Evolutionary conservation across 30 jellyfish, hydroid and myxozoan species (phyloP).

Genomic region (Hydractinia echinata): DNA sequence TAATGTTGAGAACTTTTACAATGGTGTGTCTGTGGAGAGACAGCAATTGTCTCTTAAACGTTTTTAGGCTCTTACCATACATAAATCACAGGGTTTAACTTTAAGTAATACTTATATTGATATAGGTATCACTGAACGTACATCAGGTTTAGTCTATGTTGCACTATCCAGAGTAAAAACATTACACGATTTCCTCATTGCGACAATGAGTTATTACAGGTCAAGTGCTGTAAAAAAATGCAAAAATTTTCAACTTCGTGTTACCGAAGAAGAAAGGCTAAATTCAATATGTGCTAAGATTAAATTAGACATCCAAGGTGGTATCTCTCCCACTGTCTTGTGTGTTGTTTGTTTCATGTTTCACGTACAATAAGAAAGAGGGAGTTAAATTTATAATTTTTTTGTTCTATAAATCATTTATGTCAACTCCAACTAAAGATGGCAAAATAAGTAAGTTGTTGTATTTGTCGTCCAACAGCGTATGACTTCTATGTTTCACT

Average conservation of each 20-base stretch:
- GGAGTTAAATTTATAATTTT: too few species aligned
- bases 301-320: too few species aligned
- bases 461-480: too few species aligned
- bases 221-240: neutral
- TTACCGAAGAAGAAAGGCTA: neutral
- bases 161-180: slow-evolving; percentile 10
- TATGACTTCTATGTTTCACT: too few species aligned
- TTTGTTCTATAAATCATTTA: too few species aligned
- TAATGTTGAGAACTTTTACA: neutral
- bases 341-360: too few species aligned
- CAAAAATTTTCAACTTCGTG: neutral
- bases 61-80: slow-evolving; percentile 21
- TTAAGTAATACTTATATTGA: slow-evolving; percentile 5
- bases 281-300: too few species aligned
- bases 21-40: slow-evolving; percentile 18
- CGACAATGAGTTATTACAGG: neutral
- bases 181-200: neutral
- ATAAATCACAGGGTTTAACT: slow-evolving; percentile 24
- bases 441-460: too few species aligned
- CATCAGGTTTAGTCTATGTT: slow-evolving; percentile 14
- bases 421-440: too few species aligned
- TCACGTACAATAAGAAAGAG: too few species aligned
- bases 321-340: too few species aligned
- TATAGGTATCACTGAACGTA: slow-evolving; percentile 1
- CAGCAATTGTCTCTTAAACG: neutral